A percentile compares a stretch with the other conserved stretches of the same genome.
phyloP scores from a whole-genome alignment of 2,113 vertebrate species.

The Numida meleagris region DNA sequence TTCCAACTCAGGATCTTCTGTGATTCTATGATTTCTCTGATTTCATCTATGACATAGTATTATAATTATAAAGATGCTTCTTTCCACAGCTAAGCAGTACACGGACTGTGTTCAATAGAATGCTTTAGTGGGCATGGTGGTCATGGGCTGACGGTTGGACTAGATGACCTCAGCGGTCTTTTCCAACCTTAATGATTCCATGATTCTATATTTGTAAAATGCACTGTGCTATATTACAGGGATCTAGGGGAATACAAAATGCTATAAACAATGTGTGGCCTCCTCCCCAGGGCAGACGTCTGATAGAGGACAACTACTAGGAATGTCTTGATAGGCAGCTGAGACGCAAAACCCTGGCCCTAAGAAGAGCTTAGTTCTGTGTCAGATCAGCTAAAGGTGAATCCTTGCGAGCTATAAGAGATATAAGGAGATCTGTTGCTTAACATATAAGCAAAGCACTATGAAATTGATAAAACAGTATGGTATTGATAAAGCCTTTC shows the following conservation, averaged over 20 bases:
- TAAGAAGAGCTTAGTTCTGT: neutral
- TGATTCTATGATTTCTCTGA: neutral
- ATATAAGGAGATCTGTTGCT: neutral
- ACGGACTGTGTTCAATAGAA: neutral
- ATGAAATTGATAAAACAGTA: neutral
- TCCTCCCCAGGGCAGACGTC: neutral
- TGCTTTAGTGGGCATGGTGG: too few species aligned
- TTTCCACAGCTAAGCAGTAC: neutral
- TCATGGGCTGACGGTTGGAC: too few species aligned
- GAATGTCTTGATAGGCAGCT: neutral
- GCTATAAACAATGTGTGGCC: neutral
- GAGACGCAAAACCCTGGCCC: neutral
- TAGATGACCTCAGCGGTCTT: too few species aligned
- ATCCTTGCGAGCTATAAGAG: fast-evolving
- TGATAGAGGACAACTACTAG: neutral
- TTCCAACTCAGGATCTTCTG: too few species aligned
- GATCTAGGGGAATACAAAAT: neutral
- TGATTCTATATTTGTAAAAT: neutral
- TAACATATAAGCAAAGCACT: neutral
- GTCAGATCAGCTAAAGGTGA: neutral
- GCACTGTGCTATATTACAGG: neutral
- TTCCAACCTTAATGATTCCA: too few species aligned
- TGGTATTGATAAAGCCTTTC: neutral
- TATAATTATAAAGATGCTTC: neutral
- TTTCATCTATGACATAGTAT: neutral